Evolutionary conservation across 2,113 vertebrate genomes (phyloP), one percentile per base, ranked within the genome.

Genomic region (Mastomys coucha): DNA sequence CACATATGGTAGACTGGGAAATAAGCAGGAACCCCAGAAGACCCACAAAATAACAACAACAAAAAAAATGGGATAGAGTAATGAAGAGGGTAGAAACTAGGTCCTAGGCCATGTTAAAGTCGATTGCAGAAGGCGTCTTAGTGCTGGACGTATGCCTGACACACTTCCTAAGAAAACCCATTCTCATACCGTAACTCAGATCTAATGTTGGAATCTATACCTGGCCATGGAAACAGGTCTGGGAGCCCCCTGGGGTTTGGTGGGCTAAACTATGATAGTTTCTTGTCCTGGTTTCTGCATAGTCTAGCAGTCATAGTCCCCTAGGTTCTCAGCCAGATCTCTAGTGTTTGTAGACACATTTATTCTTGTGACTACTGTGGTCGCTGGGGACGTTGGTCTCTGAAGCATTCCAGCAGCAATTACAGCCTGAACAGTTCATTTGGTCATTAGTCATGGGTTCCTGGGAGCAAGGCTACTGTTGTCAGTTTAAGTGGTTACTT

Each of bases 401-500:
- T 5, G 14, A 28, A 26, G 65, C 88, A 51, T 80, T 75, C 91
- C 65, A 88, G 28, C 60, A 72, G 76, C 91, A 82, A 4, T 96
- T 86, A 81, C 16, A 89, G 95, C 45, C 75, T 16, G 63, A n/a
- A 73, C 36, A 26, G 12, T 91, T 84, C 86, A 77, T 82, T 82
- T 75, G 82, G 69, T 84, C 80, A 81, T 94, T 89, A 91, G 89
- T 96, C 77, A 39, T 8, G 1, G 88, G 49, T 28, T 1, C 92
- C 75, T 49, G 9, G 70, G 93, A 90, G 49, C 36, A 5, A 31
- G 84, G 88, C 75, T 9, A 11, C 88, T 77, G 39, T 39, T 60
- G 95, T 84, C 86, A 72, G 84, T 65, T 84, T 63, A 36, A 26
- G 51, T 65, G 53, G 31, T 90, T 73, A 8, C 70, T 70, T 7